These are phyloP conservation scores for Agonopterix subpropinquella DNA, from an alignment of 2,888 invertebrate species.

Conservation along the genomic window DNA sequence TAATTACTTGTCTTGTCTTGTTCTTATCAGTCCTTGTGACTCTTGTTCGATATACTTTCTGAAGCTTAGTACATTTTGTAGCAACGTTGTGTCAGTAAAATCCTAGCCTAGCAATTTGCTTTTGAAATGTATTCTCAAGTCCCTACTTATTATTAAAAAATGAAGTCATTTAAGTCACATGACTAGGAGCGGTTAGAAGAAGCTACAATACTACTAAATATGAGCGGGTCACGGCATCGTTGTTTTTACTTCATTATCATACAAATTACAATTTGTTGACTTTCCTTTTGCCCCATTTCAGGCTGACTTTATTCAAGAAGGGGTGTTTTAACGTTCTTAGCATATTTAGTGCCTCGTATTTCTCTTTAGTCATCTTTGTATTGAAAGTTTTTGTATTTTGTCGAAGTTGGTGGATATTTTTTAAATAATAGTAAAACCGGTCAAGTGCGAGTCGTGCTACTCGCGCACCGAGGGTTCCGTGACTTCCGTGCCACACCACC, in stretches of 20 bases:
- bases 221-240: constrained; percentile 32
- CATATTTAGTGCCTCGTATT: constrained; percentile 6
- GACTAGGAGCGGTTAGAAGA: constrained; percentile 17
- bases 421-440: no score
- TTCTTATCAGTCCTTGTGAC: no score
- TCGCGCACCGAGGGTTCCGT: no score
- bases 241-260: constrained; percentile 58
- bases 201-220: constrained; percentile 21
- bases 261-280: constrained; percentile 62
- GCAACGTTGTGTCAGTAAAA: no score
- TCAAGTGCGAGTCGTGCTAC: no score
- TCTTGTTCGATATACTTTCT: no score
- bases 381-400: neutral
- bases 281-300: constrained; percentile 30
- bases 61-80: no score
- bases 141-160: constrained; percentile 10
- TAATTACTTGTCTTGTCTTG: no score
- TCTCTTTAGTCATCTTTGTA: neutral
- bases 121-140: no score
- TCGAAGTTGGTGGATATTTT: no score
- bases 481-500: no score
- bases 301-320: constrained; percentile 15
- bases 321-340: constrained; percentile 9
- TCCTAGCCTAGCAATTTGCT: no score
- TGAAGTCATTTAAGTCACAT: constrained; percentile 19